Percentiles rank a stretch among this genome's conserved stretches.
Conservation (phyloP, 1,140 invertebrate genomes). For the Ladona fulva region DNA sequence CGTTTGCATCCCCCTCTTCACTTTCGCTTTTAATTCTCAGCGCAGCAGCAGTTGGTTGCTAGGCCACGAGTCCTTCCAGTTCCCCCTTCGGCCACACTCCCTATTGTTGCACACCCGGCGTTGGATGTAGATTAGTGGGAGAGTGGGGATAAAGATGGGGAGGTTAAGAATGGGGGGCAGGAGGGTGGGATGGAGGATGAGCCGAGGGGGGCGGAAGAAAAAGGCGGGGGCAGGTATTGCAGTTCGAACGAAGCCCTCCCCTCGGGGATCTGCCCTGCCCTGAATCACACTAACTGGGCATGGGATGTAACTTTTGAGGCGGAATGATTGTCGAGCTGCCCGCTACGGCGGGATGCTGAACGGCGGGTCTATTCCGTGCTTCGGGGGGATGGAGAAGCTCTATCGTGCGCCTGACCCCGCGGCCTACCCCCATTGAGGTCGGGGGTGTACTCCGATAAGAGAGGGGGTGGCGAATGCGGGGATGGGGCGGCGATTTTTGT, state of each 20-base stretch:
- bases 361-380: background rate
- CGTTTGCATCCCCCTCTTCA: background rate
- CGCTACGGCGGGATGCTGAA: background rate
- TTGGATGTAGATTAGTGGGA: constrained; percentile 5
- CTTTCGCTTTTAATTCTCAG: background rate
- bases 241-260: background rate
- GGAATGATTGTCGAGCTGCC: background rate
- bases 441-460: background rate
- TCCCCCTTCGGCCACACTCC: background rate
- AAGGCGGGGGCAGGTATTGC: background rate
- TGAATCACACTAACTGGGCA: constrained; percentile 4
- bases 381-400: background rate
- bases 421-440: background rate
- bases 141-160: background rate
- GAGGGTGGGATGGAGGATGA: background rate
- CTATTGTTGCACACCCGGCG: constrained; percentile 6
- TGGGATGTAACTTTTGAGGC: constrained; percentile 4
- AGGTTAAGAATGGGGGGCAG: background rate
- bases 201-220: background rate
- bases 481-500: background rate
- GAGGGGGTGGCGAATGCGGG: background rate
- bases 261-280: background rate
- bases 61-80: background rate
- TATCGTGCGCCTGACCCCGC: background rate
- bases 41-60: constrained; percentile 1